Base-by-base conservation (phyloP, 2,888 invertebrate genomes). In the Geotrupes spiniger region DNA sequence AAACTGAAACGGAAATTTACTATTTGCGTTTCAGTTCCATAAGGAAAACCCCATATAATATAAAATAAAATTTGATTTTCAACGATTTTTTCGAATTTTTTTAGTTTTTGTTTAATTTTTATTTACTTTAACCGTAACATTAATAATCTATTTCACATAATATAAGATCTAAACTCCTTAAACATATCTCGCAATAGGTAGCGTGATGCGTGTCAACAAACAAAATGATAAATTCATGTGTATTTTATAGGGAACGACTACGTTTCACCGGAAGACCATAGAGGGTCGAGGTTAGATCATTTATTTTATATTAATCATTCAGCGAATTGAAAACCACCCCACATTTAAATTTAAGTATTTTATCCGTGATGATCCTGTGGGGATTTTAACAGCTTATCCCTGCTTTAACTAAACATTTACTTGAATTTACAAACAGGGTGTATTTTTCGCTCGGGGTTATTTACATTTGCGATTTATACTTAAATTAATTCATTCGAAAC, bases 291-390 rank as follows among this genome's bases (percentile, higher is more conserved):
- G 42, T 40, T 46, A 46, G 47, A 53, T 52, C 52, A 52, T 52
- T 56, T 56, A 51, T 54, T 52, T 51, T 50, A 40, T 52, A 56
- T 56, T 54, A 56, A 56, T 54, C 56, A 56, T 56, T 47, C 50
- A 47, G 46, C 43, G 56, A 54, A 59, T 51, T 57, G 46, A 53
- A 53, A 51, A 51, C 48, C 49, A 42, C 52, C 58, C 57, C 49
- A 39, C 43, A 46, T 53, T 53, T 53, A 51, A 53, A 52, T 45
- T 49, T 46, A 33, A 53, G 47, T 39, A 41, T 46, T 49, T 42
- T 50, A 54, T 54, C 47, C 44, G 9, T 15, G 41, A 54, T 41
- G 46, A 55, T 52, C 48, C 52, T 29, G 6, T 17, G 37, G 45
- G 54, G 51, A 45, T 52, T 52, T 49, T 44, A 33, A 36, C 42